Conservation (phyloP, 1,140 invertebrate genomes). For the Eupeodes corollae region DNA sequence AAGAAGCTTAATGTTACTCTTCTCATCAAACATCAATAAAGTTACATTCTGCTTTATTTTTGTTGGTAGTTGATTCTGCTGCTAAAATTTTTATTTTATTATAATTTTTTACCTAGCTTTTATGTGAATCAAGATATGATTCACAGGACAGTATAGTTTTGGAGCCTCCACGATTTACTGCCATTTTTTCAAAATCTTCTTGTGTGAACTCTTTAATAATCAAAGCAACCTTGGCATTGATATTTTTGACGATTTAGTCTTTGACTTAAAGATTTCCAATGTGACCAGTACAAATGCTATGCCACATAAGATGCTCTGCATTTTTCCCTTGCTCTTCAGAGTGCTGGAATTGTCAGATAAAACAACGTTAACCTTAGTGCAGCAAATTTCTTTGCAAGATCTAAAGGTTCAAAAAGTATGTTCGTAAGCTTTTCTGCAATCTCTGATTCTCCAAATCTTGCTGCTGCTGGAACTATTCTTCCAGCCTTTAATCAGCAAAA, state of each 20-base stretch:
- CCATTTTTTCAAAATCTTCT: background rate
- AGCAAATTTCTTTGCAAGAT: background rate
- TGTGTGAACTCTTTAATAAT: background rate
- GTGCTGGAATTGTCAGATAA: too few species aligned
- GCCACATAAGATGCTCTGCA: too few species aligned
- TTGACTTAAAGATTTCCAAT: background rate
- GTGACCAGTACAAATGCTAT: too few species aligned
- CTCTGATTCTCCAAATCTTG: background rate
- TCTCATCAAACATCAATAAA: background rate
- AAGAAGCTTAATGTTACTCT: background rate
- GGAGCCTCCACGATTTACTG: background rate
- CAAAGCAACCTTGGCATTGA: too few species aligned
- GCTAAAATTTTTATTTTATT: background rate
- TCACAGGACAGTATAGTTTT: background rate
- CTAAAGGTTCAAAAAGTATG: background rate
- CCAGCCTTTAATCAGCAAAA: background rate
- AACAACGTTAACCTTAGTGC: too few species aligned
- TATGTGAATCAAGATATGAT: background rate
- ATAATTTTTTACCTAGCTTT: background rate
- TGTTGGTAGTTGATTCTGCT: background rate
- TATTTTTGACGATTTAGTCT: too few species aligned
- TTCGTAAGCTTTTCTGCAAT: background rate
- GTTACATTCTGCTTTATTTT: background rate
- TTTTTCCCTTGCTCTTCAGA: too few species aligned
- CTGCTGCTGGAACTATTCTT: background rate